phyloP scores from a whole-genome alignment of 2,113 vertebrate species.

The Ariopsis seemanni region DNA sequence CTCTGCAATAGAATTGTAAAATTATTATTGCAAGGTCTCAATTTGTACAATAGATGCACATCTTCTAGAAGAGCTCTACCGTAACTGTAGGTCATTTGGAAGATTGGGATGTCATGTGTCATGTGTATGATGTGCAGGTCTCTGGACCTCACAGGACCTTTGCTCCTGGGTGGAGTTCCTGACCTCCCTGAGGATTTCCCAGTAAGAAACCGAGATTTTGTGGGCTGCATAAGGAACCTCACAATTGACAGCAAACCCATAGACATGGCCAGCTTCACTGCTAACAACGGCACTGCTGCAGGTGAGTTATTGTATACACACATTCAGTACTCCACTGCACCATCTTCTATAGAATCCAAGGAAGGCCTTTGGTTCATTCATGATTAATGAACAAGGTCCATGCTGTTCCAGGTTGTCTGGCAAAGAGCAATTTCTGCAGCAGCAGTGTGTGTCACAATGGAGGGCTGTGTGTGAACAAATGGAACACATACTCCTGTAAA shows the following conservation, averaged over 20 bases:
- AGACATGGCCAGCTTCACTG: constrained; percentile 84
- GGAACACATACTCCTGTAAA: constrained; percentile 78
- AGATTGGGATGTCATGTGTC: constrained; percentile 14
- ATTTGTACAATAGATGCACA: neutral
- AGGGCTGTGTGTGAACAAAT: constrained; percentile 79
- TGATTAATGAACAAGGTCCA: constrained; percentile 7
- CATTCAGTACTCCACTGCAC: neutral
- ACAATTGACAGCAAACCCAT: constrained; percentile 77
- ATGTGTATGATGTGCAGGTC: constrained; percentile 69
- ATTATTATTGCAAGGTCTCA: neutral
- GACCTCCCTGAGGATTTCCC: constrained; percentile 87
- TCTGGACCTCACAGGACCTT: constrained; percentile 84
- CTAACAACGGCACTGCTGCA: constrained; percentile 84
- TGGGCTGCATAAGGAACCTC: constrained; percentile 86
- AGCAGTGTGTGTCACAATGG: constrained; percentile 78
- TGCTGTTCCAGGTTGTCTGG: constrained; percentile 72
- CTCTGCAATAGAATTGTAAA: too few relatives aligned
- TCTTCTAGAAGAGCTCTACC: neutral
- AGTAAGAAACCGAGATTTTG: constrained; percentile 79
- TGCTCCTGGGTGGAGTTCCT: constrained; percentile 86
- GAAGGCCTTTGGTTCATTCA: constrained; percentile 1
- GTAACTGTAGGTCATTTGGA: neutral
- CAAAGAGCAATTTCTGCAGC: constrained; percentile 79
- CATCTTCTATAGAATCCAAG: neutral
- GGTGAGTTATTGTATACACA: constrained; percentile 63